Conservation (phyloP, 2,113 vertebrate species). For the Apodemus speciosus region DNA sequence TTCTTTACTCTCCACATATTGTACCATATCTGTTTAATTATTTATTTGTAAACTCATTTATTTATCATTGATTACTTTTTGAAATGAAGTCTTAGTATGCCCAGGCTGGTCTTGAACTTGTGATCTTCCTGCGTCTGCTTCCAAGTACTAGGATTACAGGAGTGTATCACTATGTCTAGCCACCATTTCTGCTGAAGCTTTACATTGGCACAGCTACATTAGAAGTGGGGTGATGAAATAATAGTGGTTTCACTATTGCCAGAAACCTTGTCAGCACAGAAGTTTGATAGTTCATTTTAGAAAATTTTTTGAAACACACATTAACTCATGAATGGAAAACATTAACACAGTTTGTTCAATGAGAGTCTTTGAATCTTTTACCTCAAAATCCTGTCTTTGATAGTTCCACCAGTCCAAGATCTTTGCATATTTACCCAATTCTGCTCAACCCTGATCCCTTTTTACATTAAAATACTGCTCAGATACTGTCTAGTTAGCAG, state of each 20-base stretch:
- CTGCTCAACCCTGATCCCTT: background rate
- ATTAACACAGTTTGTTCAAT: background rate
- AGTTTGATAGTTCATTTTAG: background rate
- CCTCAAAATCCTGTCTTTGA: background rate
- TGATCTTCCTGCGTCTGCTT: background rate
- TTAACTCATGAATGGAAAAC: background rate
- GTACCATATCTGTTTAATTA: background rate
- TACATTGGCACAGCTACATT: background rate
- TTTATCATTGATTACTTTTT: background rate
- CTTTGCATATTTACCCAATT: background rate
- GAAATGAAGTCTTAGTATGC: background rate
- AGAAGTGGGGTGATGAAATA: background rate
- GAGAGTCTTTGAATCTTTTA: background rate
- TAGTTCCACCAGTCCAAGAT: background rate
- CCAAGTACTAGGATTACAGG: background rate
- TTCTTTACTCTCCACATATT: too few relatives aligned
- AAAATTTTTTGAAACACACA: conserved; percentile 26
- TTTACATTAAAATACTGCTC: background rate
- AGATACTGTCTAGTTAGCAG: background rate
- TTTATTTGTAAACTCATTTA: background rate
- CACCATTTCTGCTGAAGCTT: background rate
- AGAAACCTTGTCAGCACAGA: background rate
- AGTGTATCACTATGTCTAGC: background rate
- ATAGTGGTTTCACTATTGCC: background rate
- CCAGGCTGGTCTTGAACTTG: background rate